Percentiles rank a stretch among this genome's conserved stretches.
These are phyloP conservation scores for Aplochiton taeniatus DNA, from an alignment of 2,797 vertebrate species.

Conservation along the genomic window DNA sequence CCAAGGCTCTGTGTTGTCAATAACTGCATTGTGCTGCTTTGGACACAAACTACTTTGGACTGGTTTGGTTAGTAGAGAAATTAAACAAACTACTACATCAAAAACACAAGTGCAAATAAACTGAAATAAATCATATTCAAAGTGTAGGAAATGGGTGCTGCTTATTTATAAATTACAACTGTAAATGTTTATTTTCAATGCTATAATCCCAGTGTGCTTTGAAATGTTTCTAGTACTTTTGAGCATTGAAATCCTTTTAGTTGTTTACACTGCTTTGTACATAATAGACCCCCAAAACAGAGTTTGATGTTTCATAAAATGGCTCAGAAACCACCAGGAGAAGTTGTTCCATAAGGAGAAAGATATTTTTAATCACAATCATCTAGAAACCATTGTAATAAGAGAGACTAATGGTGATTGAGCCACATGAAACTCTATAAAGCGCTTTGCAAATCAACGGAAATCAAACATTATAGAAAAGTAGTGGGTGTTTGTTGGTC, in stretches of 20 bases:
- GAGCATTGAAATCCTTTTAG: not conserved
- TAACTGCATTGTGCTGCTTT: constrained; percentile 23
- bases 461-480: constrained; percentile 31
- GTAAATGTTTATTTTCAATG: too few relatives aligned
- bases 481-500: not conserved
- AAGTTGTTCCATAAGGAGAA: constrained; percentile 23
- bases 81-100: constrained; percentile 37
- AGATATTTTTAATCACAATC: constrained; percentile 26
- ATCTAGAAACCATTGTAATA: constrained; percentile 23
- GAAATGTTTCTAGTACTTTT: too few relatives aligned
- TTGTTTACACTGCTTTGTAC: not conserved
- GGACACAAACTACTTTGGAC: constrained; percentile 50
- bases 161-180: too few relatives aligned
- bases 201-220: constrained; percentile 4
- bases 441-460: constrained; percentile 22
- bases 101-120: constrained; percentile 24
- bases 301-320: not conserved
- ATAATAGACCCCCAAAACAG: not conserved
- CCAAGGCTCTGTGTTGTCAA: not conserved
- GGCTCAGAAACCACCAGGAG: constrained; percentile 14
- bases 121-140: constrained; percentile 27
- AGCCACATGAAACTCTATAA: constrained; percentile 17
- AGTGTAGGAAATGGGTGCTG: constrained; percentile 11
- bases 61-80: constrained; percentile 51
- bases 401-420: constrained; percentile 13